phyloP scores from a whole-genome alignment of 1,140 invertebrate species.

The Bradynema listronoti region DNA sequence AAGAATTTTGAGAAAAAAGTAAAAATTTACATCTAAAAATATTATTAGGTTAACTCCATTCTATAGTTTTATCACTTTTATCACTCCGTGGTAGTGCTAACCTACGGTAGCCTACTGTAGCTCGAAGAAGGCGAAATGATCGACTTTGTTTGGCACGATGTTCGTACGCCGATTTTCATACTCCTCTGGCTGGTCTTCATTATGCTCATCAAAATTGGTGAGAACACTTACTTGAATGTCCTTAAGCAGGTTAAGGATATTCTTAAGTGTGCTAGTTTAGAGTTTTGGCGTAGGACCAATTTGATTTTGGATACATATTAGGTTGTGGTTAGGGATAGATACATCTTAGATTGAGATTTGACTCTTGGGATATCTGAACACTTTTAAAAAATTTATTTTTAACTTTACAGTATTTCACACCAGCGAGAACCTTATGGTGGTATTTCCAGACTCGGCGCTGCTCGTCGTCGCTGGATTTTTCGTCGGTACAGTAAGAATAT shows the following conservation, averaged over 20 bases:
- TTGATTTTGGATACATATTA: too few relatives aligned
- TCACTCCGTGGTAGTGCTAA: too few relatives aligned
- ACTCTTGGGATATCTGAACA: not conserved
- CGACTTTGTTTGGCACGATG: constrained; percentile 40
- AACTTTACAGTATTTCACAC: constrained; percentile 42
- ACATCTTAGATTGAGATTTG: too few relatives aligned
- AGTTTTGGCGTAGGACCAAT: too few relatives aligned
- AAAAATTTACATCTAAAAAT: too few relatives aligned
- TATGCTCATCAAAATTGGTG: constrained; percentile 44
- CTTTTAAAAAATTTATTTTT: not conserved
- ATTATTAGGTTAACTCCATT: too few relatives aligned
- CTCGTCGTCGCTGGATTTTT: constrained; percentile 42
- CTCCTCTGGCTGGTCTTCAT: constrained; percentile 41
- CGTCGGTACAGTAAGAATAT: constrained; percentile 38
- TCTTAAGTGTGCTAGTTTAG: not conserved
- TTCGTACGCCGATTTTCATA: constrained; percentile 39
- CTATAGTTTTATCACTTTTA: too few relatives aligned
- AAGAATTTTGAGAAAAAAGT: too few relatives aligned
- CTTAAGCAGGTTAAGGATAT: constrained; percentile 12
- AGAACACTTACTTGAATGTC: constrained; percentile 8
- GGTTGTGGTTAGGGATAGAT: too few relatives aligned
- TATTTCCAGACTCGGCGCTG: constrained; percentile 47
- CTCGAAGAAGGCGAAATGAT: constrained; percentile 26
- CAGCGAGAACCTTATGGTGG: constrained; percentile 18
- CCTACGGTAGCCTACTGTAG: too few relatives aligned